Percentiles rank a stretch among this genome's conserved stretches.
Conservation (phyloP, 2,797 vertebrate genomes). For the Melanogrammus aeglefinus region DNA sequence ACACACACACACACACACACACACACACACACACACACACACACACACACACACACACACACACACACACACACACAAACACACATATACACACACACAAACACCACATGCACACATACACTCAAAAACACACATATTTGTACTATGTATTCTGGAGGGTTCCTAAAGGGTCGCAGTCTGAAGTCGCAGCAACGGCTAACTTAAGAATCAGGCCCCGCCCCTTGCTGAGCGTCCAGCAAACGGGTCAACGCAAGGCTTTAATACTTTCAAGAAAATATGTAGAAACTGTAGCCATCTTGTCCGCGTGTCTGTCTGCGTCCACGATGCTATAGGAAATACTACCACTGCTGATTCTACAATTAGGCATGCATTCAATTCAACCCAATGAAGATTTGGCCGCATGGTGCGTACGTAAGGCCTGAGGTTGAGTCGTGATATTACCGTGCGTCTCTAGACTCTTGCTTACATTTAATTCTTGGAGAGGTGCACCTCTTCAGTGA, state of each 20-base stretch:
- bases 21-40: too few species aligned
- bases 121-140: neutral
- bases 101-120: too few species aligned
- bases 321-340: too few species aligned
- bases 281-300: neutral
- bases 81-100: too few species aligned
- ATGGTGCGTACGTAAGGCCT: neutral
- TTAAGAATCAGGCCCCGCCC: neutral
- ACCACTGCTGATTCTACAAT: neutral
- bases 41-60: neutral
- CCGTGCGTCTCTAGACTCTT: too few species aligned
- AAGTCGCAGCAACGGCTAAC: neutral
- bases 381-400: neutral
- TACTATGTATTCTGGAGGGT: neutral
- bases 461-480: too few species aligned
- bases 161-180: neutral
- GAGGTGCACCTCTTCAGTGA: too few species aligned
- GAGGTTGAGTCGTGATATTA: neutral
- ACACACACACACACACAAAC: neutral
- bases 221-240: neutral
- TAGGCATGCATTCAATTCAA: neutral
- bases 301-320: too few species aligned
- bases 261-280: neutral
- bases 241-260: neutral
- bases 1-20: too few species aligned